These are phyloP conservation scores for Emberiza fucata DNA, from an alignment of 2,113 vertebrate species.

Conservation along the genomic window DNA sequence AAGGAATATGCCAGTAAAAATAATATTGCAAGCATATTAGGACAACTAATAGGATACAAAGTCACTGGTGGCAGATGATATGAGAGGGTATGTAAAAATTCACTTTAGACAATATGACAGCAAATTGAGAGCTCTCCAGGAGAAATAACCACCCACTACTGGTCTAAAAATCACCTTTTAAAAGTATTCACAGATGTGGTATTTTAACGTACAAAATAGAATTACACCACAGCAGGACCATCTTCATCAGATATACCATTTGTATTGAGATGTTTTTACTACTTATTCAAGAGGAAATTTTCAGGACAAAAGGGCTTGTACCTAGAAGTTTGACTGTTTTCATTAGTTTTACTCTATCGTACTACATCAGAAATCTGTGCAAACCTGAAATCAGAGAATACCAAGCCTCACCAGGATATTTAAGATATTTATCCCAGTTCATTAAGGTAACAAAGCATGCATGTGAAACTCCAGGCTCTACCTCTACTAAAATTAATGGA, in stretches of 20 bases:
- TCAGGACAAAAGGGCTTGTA: not conserved
- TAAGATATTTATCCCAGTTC: slow-evolving; percentile 3
- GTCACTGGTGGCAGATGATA: not conserved
- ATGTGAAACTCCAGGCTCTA: not conserved
- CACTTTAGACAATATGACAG: not conserved
- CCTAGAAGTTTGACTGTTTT: not conserved
- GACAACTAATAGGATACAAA: not conserved
- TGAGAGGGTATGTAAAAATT: not conserved
- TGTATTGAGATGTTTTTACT: not conserved
- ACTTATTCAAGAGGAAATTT: not conserved
- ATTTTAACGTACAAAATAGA: not conserved
- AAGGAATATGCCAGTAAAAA: not conserved
- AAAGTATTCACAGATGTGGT: not conserved
- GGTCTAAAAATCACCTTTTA: not conserved
- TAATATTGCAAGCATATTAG: not conserved
- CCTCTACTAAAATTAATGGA: not conserved
- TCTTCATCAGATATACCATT: not conserved
- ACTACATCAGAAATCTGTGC: not conserved
- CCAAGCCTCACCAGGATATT: not conserved
- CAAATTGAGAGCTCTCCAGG: not conserved
- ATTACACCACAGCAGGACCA: not conserved
- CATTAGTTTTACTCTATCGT: not conserved
- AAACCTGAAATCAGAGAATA: not conserved
- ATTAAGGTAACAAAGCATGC: not conserved
- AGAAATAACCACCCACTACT: not conserved